Conservation (phyloP, 1,140 invertebrate genomes). For the Drosophila lacertosa region DNA sequence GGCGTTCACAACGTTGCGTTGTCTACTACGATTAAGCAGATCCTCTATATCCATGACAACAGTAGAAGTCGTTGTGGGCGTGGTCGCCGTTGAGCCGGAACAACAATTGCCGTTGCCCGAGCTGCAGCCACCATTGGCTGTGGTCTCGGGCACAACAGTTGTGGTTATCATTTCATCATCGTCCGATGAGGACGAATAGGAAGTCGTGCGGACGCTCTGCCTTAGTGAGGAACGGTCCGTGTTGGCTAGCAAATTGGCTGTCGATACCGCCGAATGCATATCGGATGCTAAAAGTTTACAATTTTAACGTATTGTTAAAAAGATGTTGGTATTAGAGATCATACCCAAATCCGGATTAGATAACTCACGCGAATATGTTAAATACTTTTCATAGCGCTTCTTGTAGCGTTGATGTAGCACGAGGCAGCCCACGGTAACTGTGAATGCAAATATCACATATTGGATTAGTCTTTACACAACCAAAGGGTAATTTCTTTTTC, state of each 20-base stretch:
- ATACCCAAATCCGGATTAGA: conserved; percentile 81
- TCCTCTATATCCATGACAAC: conserved; percentile 90
- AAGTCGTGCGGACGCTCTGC: conserved; percentile 64
- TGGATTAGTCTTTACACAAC: not conserved
- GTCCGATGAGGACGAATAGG: conserved; percentile 79
- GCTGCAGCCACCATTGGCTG: conserved; percentile 64
- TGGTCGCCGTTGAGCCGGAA: conserved; percentile 52
- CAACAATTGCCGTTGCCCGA: conserved; percentile 68
- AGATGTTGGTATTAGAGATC: not conserved
- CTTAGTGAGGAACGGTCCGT: conserved; percentile 54
- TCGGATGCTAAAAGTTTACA: conserved; percentile 47
- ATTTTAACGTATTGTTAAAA: conserved; percentile 1
- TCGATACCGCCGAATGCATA: conserved; percentile 76
- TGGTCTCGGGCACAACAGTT: conserved; percentile 41
- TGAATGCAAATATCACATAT: conserved; percentile 34
- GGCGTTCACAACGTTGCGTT: conserved; percentile 29
- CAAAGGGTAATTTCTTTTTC: not conserved
- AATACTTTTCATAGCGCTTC: conserved; percentile 85
- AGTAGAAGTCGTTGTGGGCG: conserved; percentile 77
- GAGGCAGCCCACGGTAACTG: conserved; percentile 90
- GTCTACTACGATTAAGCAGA: conserved; percentile 84
- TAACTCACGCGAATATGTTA: conserved; percentile 82
- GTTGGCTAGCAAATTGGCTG: conserved; percentile 72
- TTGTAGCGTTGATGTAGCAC: conserved; percentile 90
- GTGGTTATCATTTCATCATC: conserved; percentile 83